These are phyloP conservation scores for Zelleria hepariella DNA, from an alignment of 2,888 invertebrate species.

Conservation along the genomic window DNA sequence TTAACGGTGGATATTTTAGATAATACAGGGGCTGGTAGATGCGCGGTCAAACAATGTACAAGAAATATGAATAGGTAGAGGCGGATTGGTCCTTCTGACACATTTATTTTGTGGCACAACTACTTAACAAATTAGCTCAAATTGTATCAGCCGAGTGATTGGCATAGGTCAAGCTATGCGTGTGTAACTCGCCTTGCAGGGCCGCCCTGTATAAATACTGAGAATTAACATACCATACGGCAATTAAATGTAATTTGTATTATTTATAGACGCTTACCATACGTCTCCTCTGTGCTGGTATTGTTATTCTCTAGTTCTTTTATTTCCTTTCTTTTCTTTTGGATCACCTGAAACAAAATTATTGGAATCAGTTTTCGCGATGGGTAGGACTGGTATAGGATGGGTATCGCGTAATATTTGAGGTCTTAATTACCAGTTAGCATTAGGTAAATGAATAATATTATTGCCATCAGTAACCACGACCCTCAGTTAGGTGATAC, in stretches of 20 bases:
- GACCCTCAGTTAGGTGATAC: too few species aligned
- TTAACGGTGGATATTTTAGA: too few species aligned
- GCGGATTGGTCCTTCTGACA: not conserved
- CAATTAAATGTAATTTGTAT: not conserved
- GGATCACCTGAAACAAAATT: constrained; percentile 16
- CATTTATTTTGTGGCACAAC: not conserved
- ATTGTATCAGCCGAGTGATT: not conserved
- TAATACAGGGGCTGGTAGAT: too few species aligned
- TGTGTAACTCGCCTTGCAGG: not conserved
- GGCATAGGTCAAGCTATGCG: not conserved
- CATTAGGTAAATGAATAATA: too few species aligned
- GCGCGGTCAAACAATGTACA: too few species aligned
- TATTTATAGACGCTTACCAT: constrained; percentile 29
- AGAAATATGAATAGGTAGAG: too few species aligned
- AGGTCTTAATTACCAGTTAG: too few species aligned
- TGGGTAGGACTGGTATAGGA: too few species aligned
- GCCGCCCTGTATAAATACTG: not conserved
- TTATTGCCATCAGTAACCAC: too few species aligned
- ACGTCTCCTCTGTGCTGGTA: constrained; percentile 36
- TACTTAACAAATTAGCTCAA: not conserved
- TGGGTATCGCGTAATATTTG: too few species aligned
- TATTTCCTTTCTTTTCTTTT: constrained; percentile 30
- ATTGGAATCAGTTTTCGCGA: not conserved
- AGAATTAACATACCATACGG: not conserved
- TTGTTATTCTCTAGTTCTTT: constrained; percentile 21